Evolutionary conservation across 2,113 vertebrate genomes (phyloP), one percentile per base, ranked within the genome.

Genomic region (Pomatorhinus ruficollis): DNA sequence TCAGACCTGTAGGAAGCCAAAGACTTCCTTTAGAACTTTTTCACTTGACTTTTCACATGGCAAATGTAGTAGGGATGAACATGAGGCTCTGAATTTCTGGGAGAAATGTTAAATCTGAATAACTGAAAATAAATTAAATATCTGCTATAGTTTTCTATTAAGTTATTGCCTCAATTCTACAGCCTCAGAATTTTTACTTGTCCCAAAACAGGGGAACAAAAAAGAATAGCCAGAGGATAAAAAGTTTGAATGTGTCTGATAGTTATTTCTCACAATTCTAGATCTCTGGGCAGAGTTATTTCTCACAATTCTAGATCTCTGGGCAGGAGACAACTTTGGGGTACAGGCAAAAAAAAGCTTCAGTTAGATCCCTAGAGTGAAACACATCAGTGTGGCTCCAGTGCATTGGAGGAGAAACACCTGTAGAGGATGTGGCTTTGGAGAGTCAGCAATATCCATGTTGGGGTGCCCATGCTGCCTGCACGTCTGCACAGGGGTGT

Each of bases 381-480:
- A 80, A 33, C 7, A 25, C 27, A 19, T 64, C 6, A 37, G 12
- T 22, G n/a, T 76, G 88, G 44, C 18, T 90, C 11, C 31, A 72
- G 52, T 11, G 15, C 23, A 20, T 2, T 1, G 2, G 33, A 76
- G 56, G 10, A 66, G n/a, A 40, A 87, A 16, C 25, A 25, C 8
- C 22, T 56, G 35, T 21, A 40, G 87, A 56, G 42, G 21, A 23
- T 50, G 4, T 90, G 61, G 10, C 5, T 72, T 42, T 83, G 35
- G 22, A 47, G 33, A 44, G 15, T 22, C 61, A 49, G 0, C 9
- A 77, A 0, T 21, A 3, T 12, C n/a, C 2, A 2, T 6, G 1
- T 0, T 35, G 68, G 59, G 60, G 15, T 54, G 82, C 24, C 61
- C 2, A 24, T 31, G 50, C 30, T 80, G 31, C 14, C 50, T 89